Evolutionary conservation across 2,888 invertebrate genomes (phyloP).

Genomic region (Kryphioiulus occultus): DNA sequence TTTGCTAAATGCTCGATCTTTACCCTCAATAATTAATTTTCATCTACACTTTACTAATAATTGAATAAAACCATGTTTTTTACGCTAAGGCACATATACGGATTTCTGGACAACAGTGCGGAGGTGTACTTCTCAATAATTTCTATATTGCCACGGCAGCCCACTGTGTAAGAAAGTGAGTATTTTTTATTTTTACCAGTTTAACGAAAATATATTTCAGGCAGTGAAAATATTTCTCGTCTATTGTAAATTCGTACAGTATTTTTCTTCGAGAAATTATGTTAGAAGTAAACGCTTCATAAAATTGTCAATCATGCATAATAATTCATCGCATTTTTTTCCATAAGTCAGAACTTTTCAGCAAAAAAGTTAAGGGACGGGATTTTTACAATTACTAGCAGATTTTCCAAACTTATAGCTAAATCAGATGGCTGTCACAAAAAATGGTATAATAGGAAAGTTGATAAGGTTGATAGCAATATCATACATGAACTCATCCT

Average conservation of each 20-base stretch:
- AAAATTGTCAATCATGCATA: too few species aligned
- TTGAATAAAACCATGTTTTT: conserved; percentile 21
- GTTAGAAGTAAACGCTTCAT: too few species aligned
- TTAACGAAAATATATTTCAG: background rate
- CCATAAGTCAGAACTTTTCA: too few species aligned
- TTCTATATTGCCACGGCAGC: conserved; percentile 58
- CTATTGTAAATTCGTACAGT: background rate
- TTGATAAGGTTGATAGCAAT: too few species aligned
- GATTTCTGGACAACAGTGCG: conserved; percentile 58
- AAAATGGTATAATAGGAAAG: too few species aligned
- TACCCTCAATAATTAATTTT: background rate
- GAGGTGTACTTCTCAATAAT: conserved; percentile 57
- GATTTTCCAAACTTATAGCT: too few species aligned
- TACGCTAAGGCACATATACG: conserved; percentile 57
- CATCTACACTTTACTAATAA: background rate
- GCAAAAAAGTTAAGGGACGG: too few species aligned
- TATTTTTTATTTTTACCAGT: background rate
- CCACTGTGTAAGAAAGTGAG: conserved; percentile 59
- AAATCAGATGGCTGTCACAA: too few species aligned
- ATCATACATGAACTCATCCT: too few species aligned
- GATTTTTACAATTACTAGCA: too few species aligned
- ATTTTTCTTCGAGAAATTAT: too few species aligned
- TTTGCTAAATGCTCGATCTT: background rate
- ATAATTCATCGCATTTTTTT: too few species aligned
- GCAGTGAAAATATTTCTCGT: background rate